Conservation (phyloP, 2,888 invertebrate genomes). For the Thecophora atra region DNA sequence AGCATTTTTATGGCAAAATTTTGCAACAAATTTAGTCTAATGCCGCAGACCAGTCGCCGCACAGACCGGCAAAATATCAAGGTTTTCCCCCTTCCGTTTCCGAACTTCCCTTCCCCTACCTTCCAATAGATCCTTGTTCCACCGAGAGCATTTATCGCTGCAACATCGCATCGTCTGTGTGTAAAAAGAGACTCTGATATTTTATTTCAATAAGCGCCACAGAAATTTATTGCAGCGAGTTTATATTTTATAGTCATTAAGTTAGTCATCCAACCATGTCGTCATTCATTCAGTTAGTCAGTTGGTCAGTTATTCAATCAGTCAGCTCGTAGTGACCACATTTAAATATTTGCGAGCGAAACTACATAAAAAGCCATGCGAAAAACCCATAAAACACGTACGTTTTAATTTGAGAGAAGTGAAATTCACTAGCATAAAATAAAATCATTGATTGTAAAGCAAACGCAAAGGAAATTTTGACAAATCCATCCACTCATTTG, state of each 20-base stretch:
- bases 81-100: too few relatives aligned
- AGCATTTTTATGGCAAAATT: constrained; percentile 4
- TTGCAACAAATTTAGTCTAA: constrained; percentile 4
- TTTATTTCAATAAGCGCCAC: too few relatives aligned
- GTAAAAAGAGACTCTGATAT: too few relatives aligned
- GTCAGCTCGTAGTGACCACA: background rate
- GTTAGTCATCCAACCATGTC: background rate
- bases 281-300: background rate
- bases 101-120: too few relatives aligned
- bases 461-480: background rate
- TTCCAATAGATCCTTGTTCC: too few relatives aligned
- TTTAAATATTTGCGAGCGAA: background rate
- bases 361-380: background rate
- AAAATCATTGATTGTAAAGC: background rate
- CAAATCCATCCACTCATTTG: background rate
- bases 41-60: background rate
- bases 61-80: too few relatives aligned
- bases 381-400: background rate
- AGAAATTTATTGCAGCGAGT: too few relatives aligned
- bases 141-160: too few relatives aligned
- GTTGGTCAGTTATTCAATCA: background rate
- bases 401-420: background rate
- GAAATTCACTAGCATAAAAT: background rate
- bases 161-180: too few relatives aligned
- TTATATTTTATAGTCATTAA: background rate